Conservation (phyloP, 2,113 vertebrate species). For the Gobio gobio region DNA sequence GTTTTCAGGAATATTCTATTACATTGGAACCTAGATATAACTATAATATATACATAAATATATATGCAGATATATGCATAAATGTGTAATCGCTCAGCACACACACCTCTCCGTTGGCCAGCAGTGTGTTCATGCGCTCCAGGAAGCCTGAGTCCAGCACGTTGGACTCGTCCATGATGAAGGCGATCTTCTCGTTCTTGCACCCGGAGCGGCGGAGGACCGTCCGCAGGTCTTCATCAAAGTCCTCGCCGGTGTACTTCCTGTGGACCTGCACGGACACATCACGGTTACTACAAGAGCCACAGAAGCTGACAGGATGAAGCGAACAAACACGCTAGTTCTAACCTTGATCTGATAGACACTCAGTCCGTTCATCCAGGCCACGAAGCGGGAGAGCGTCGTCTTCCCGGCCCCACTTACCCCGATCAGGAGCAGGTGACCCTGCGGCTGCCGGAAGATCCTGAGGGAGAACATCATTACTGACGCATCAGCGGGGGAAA, state of each 20-base stretch:
- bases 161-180: conserved; percentile 99
- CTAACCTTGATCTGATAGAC: conserved; percentile 98
- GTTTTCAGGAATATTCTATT: too few relatives aligned
- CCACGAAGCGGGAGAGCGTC: conserved; percentile 95
- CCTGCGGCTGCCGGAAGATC: conserved; percentile 98
- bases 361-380: conserved; percentile 98
- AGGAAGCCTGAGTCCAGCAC: conserved; percentile 97
- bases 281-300: neutral
- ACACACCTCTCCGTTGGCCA: conserved; percentile 99
- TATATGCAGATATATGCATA: too few relatives aligned
- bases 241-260: conserved; percentile 98
- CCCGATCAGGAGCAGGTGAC: conserved; percentile 95
- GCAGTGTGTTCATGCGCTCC: conserved; percentile 97
- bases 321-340: neutral
- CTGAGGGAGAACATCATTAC: conserved; percentile 62
- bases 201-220: conserved; percentile 96
- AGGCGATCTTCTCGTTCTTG: conserved; percentile 98
- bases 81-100: too few relatives aligned
- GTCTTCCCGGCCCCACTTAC: conserved; percentile 98
- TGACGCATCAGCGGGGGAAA: neutral
- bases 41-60: too few relatives aligned
- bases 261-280: conserved; percentile 85
- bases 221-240: conserved; percentile 94
- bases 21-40: too few relatives aligned
- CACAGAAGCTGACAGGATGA: neutral